Percentiles rank a stretch among this genome's conserved stretches.
phyloP scores from a whole-genome alignment of 30 jellyfish, hydroid and myxozoan genomes.

The Cassiopea andromeda region DNA sequence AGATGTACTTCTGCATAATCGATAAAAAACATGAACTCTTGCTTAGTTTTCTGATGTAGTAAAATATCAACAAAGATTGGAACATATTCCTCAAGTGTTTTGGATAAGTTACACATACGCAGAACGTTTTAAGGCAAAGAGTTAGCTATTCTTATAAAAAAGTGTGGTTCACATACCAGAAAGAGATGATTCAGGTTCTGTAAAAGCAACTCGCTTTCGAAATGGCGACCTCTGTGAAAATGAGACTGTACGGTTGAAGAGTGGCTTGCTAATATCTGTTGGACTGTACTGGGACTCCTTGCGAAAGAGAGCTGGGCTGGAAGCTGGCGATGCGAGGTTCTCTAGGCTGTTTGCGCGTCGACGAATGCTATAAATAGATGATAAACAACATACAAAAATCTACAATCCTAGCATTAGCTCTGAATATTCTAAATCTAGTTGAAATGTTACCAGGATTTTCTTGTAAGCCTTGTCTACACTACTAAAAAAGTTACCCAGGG shows the following conservation, averaged over 20 bases:
- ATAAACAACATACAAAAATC: background rate
- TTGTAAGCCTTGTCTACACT: no score
- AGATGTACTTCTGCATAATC: no score
- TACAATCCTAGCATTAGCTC: background rate
- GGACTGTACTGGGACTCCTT: constrained; percentile 70
- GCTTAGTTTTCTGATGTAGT: no score
- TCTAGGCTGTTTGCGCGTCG: constrained; percentile 98
- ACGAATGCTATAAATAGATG: constrained; percentile 73
- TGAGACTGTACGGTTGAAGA: constrained; percentile 85
- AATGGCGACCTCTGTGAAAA: constrained; percentile 97
- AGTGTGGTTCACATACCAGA: constrained; percentile 54
- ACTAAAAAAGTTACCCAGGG: no score
- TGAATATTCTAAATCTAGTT: background rate
- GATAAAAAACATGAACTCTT: no score
- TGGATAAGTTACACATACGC: no score
- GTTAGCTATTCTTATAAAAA: no score
- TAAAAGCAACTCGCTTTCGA: constrained; percentile 81
- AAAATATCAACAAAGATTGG: no score
- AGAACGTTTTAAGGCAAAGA: no score
- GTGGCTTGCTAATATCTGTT: constrained; percentile 23
- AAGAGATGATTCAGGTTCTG: constrained; percentile 75
- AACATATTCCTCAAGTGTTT: no score
- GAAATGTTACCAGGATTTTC: background rate
- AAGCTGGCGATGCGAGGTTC: constrained; percentile 85
- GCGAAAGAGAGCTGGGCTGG: constrained; percentile 44